Conservation (phyloP, 2,113 vertebrate genomes). For the Ptychochromis oligacanthus region DNA sequence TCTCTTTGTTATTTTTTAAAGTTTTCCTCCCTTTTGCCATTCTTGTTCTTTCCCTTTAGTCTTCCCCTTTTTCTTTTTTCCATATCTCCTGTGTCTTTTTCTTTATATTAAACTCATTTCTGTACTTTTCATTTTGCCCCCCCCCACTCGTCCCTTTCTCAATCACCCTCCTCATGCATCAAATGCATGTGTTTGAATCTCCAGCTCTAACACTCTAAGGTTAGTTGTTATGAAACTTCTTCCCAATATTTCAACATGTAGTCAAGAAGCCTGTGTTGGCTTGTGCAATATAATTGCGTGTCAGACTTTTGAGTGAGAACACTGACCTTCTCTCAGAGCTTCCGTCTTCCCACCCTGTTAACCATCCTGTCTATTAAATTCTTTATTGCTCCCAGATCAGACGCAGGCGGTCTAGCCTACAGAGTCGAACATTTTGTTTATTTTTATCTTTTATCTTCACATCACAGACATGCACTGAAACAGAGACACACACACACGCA, state of each 20-base stretch:
- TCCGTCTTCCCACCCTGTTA: constrained; percentile 21
- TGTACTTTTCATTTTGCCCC: neutral
- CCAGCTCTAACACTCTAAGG: constrained; percentile 15
- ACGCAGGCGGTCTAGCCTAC: neutral
- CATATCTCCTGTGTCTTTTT: neutral
- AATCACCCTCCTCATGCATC: neutral
- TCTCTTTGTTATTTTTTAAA: constrained; percentile 11
- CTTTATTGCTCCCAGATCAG: constrained; percentile 31
- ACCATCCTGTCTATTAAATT: constrained; percentile 34
- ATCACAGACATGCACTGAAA: neutral
- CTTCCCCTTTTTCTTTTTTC: neutral
- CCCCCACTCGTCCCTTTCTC: neutral
- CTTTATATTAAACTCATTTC: neutral
- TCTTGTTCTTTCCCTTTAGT: neutral
- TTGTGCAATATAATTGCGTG: constrained; percentile 60
- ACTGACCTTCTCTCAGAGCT: constrained; percentile 58
- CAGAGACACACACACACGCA: neutral
- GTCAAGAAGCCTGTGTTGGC: constrained; percentile 22
- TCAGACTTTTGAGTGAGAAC: constrained; percentile 59
- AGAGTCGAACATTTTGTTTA: constrained; percentile 25
- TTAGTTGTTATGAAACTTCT: constrained; percentile 41
- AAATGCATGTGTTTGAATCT: constrained; percentile 23
- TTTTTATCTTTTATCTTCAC: constrained; percentile 25
- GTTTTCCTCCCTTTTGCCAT: constrained; percentile 20
- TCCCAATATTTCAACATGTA: constrained; percentile 47